These are phyloP conservation scores for Oligia fasciuncula DNA, from an alignment of 2,888 invertebrate species.

Conservation along the genomic window DNA sequence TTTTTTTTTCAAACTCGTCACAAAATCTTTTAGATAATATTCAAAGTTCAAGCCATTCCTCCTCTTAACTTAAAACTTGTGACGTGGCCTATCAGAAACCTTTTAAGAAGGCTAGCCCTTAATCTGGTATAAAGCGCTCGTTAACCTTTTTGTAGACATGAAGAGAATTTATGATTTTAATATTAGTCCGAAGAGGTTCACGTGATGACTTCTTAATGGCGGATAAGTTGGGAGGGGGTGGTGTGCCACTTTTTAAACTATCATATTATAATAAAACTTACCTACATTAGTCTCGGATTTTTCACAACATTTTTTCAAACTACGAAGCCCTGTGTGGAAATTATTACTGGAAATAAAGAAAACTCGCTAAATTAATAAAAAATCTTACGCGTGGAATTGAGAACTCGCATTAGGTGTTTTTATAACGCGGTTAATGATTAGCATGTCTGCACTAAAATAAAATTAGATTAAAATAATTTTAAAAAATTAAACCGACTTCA, in stretches of 20 bases:
- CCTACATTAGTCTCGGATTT: background rate
- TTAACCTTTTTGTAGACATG: conserved; percentile 69
- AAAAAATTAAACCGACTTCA: too few species aligned
- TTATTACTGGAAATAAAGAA: background rate
- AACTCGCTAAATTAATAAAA: background rate
- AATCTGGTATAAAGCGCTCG: conserved; percentile 63
- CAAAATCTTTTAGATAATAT: conserved; percentile 3
- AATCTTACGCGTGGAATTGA: background rate
- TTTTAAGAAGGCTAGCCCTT: conserved; percentile 38
- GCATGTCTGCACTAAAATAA: background rate
- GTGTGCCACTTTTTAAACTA: background rate
- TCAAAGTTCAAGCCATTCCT: background rate
- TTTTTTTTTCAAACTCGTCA: background rate
- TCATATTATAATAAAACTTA: background rate
- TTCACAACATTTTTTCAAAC: background rate
- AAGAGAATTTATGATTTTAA: conserved; percentile 73
- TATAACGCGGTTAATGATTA: background rate
- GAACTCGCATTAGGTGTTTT: background rate
- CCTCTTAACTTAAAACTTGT: conserved; percentile 21
- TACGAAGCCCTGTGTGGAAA: background rate
- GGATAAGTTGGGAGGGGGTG: conserved; percentile 9
- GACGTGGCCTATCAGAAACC: conserved; percentile 13
- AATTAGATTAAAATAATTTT: too few species aligned
- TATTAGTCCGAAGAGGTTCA: conserved; percentile 64
- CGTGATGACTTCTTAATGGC: conserved; percentile 60